Conservation (phyloP, 1,140 invertebrate species). For the Parasteatoda tepidariorum region DNA sequence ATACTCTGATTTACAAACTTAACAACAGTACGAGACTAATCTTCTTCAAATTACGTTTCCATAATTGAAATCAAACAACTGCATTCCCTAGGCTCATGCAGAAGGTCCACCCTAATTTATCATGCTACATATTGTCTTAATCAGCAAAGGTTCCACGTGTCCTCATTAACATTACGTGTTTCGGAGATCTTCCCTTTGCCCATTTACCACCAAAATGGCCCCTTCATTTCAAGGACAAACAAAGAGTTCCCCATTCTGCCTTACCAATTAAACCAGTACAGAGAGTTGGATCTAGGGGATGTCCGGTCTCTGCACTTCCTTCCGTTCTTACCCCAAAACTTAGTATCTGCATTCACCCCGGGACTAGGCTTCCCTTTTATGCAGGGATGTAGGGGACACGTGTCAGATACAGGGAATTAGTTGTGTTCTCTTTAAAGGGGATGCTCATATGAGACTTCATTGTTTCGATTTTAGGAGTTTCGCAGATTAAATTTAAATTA, state of each 20-base stretch:
- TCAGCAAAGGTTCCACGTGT: slow-evolving; percentile 30
- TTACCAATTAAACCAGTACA: no score
- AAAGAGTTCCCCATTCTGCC: no score
- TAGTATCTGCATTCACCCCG: neutral
- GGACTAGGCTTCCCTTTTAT: no score
- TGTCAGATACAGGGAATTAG: neutral
- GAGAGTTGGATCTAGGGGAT: neutral
- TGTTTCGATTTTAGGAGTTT: no score
- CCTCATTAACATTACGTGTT: slow-evolving; percentile 11
- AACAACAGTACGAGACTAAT: neutral
- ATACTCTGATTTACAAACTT: neutral
- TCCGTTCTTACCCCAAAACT: neutral
- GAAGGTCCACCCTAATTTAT: slow-evolving; percentile 24
- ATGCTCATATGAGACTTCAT: neutral
- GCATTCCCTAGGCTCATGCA: neutral
- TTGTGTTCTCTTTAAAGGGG: neutral
- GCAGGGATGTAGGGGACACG: neutral
- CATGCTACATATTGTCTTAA: slow-evolving; percentile 18
- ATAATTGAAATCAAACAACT: slow-evolving; percentile 32
- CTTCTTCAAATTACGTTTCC: neutral
- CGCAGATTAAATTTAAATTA: no score
- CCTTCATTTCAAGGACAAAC: slow-evolving; percentile 11
- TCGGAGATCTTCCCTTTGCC: neutral
- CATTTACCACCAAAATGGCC: neutral
- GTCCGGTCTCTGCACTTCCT: slow-evolving; percentile 27